phyloP scores from a whole-genome alignment of 2,113 vertebrate species.

The Pogonocichla stellata region DNA sequence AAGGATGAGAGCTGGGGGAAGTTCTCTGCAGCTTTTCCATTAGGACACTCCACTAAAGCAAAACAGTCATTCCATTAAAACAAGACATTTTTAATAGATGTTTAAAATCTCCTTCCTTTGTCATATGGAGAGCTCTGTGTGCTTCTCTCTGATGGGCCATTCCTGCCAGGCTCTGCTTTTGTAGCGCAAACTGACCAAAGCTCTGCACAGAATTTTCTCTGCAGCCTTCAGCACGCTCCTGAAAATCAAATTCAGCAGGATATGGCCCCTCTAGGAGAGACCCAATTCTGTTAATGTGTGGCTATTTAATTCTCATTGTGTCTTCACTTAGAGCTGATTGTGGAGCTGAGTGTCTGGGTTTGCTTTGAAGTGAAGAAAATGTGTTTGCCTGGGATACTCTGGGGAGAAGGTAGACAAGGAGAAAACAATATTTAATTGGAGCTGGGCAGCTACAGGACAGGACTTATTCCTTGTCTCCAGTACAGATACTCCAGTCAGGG shows the following conservation, averaged over 20 bases:
- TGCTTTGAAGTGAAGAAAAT: neutral
- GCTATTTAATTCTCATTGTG: neutral
- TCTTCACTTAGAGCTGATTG: neutral
- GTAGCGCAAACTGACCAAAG: neutral
- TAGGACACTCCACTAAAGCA: neutral
- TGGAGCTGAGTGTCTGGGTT: neutral
- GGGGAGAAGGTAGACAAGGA: neutral
- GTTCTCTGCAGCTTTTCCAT: neutral
- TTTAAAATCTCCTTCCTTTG: neutral
- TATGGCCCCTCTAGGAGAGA: neutral
- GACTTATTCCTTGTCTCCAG: neutral
- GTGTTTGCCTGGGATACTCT: neutral
- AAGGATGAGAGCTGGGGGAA: neutral
- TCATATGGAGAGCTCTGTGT: neutral
- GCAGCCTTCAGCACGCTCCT: neutral
- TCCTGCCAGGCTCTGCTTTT: neutral
- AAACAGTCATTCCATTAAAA: neutral
- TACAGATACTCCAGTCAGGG: neutral
- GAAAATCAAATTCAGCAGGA: neutral
- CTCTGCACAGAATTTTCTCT: neutral
- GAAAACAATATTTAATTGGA: neutral
- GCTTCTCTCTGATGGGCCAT: neutral
- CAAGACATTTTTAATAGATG: neutral
- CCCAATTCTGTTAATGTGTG: neutral
- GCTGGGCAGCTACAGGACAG: neutral